These are phyloP conservation scores for Passer montanus DNA, from an alignment of 2,113 vertebrate genomes.

Conservation along the genomic window DNA sequence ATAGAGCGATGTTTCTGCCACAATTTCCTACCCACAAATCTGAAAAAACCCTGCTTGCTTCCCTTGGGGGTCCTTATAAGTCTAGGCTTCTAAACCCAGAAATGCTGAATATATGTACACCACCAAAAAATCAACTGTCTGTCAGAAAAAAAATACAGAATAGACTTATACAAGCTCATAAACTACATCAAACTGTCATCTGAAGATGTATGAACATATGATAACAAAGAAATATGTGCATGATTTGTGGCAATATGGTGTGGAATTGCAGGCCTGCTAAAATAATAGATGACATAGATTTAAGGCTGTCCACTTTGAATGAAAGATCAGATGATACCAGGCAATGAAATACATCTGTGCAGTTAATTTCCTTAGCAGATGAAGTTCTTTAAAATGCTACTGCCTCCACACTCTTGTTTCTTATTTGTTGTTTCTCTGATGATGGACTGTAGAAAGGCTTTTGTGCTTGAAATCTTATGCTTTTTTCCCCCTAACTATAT, in stretches of 20 bases:
- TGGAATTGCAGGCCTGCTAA: neutral
- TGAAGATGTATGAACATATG: neutral
- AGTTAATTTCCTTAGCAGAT: neutral
- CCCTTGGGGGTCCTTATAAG: neutral
- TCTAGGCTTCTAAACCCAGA: neutral
- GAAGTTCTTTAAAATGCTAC: neutral
- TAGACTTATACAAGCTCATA: neutral
- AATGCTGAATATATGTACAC: neutral
- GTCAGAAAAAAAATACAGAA: neutral
- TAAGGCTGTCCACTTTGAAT: neutral
- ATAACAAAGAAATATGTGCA: neutral
- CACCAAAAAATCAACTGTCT: neutral
- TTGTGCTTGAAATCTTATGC: neutral
- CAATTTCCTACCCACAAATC: neutral
- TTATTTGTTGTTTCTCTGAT: neutral
- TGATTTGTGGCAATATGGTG: neutral
- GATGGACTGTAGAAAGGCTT: neutral
- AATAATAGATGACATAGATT: neutral
- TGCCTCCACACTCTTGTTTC: neutral
- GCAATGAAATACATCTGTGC: neutral
- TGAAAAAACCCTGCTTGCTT: neutral
- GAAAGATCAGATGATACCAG: neutral
- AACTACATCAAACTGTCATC: neutral
- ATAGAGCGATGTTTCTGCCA: neutral
- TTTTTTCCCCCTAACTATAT: neutral